A percentile compares a stretch with the other conserved stretches of the same genome.
Evolutionary conservation across 2,797 vertebrate genomes (phyloP).

Genomic region (Menidia menidia): DNA sequence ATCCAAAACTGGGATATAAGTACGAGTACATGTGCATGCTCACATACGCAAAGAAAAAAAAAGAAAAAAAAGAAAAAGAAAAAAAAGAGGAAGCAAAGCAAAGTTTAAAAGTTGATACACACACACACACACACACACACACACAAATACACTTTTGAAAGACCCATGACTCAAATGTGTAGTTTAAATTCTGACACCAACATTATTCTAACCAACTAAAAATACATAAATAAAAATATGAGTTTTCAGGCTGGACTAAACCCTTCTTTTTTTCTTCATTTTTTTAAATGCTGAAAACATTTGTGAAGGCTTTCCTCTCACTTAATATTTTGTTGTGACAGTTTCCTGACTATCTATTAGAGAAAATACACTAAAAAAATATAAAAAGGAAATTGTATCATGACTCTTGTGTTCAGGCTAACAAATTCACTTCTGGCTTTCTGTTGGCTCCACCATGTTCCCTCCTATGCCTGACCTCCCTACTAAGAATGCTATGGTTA

Average conservation of each 20-base stretch:
- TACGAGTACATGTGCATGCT: slow-evolving; percentile 27
- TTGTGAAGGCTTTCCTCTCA: too few species aligned
- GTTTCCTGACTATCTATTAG: too few species aligned
- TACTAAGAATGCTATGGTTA: not conserved
- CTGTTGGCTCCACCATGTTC: not conserved
- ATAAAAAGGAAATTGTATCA: not conserved
- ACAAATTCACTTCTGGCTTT: not conserved
- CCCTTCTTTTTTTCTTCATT: too few species aligned
- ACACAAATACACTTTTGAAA: slow-evolving; percentile 58
- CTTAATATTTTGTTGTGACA: too few species aligned
- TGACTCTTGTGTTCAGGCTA: not conserved
- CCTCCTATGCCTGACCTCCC: not conserved
- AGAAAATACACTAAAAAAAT: not conserved
- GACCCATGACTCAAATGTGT: slow-evolving; percentile 7
- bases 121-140: slow-evolving; percentile 50
- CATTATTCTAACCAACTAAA: too few species aligned
- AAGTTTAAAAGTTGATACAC: slow-evolving; percentile 49
- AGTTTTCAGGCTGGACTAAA: too few species aligned
- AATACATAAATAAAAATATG: too few species aligned
- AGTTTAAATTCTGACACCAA: too few species aligned
- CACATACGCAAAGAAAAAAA: slow-evolving; percentile 50
- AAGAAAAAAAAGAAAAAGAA: slow-evolving; percentile 64
- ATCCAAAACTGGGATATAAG: slow-evolving; percentile 33
- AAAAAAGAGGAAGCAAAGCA: slow-evolving; percentile 71
- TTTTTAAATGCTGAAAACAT: too few species aligned